Evolutionary conservation across 2,888 invertebrate species (phyloP).

Genomic region (Cordilura impudica): DNA sequence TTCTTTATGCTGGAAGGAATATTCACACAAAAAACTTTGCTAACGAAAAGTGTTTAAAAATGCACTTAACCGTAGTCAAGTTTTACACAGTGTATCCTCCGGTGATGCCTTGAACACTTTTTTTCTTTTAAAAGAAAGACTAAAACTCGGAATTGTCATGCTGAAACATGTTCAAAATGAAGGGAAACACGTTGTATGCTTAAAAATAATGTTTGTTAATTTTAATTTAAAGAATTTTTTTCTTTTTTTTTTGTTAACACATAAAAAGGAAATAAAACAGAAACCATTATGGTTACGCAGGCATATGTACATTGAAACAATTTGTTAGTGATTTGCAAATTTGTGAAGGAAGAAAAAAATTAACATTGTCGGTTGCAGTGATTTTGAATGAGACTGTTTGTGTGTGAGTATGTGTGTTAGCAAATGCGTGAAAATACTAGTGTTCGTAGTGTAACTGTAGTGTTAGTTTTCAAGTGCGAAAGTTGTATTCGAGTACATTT

Average conservation of each 20-base stretch:
- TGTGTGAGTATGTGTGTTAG: neutral
- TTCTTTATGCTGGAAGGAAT: no score
- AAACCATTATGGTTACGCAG: neutral
- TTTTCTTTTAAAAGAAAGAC: neutral
- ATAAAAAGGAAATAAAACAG: neutral
- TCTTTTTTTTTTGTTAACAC: no score
- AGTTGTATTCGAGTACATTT: neutral
- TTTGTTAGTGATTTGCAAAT: slow-evolving; percentile 45
- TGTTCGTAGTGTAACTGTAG: neutral
- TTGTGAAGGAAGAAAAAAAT: slow-evolving; percentile 37
- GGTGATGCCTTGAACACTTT: neutral
- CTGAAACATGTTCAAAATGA: neutral
- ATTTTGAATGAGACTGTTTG: slow-evolving; percentile 24
- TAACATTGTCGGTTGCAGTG: slow-evolving; percentile 35
- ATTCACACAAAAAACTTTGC: no score
- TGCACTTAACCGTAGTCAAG: no score
- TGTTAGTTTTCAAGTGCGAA: neutral
- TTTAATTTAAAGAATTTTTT: slow-evolving; percentile 28
- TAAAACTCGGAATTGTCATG: neutral
- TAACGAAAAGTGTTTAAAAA: no score
- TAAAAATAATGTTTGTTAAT: slow-evolving; percentile 36
- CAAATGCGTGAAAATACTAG: neutral
- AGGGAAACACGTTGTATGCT: neutral
- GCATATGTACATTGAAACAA: neutral
- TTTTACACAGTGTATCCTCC: neutral